These are phyloP conservation scores for Drosophila lini DNA, from an alignment of 1,140 invertebrate species.

Conservation along the genomic window DNA sequence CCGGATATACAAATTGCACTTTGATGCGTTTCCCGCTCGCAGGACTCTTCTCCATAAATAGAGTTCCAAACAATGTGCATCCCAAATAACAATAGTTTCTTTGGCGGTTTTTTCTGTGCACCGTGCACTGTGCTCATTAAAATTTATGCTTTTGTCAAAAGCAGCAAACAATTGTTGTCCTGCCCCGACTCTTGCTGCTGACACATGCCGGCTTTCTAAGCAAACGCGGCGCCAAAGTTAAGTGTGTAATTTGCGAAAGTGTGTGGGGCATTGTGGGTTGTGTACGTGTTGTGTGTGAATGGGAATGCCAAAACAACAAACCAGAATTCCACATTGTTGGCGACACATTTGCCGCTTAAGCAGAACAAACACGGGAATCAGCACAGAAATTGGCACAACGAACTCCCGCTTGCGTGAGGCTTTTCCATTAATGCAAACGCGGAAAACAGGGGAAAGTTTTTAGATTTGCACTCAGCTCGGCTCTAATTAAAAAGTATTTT, in stretches of 20 bases:
- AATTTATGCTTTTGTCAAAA: conserved; percentile 61
- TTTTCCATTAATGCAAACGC: conserved; percentile 56
- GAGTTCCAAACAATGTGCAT: conserved; percentile 57
- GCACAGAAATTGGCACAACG: conserved; percentile 69
- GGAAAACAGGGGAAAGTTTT: conserved; percentile 23
- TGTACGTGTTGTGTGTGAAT: conserved; percentile 20
- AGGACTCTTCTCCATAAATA: conserved; percentile 16
- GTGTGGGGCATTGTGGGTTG: conserved; percentile 25
- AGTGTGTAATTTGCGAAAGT: conserved; percentile 80
- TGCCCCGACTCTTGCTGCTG: conserved; percentile 52
- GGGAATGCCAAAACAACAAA: conserved; percentile 44
- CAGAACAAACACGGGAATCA: conserved; percentile 41
- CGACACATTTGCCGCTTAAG: conserved; percentile 63
- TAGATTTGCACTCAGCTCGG: conserved; percentile 18
- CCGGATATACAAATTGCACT: conserved; percentile 78
- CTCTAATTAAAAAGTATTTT: conserved; percentile 34
- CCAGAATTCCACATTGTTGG: conserved; percentile 58
- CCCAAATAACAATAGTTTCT: conserved; percentile 73
- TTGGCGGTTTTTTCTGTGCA: conserved; percentile 43
- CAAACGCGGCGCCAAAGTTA: conserved; percentile 53
- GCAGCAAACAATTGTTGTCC: conserved; percentile 20
- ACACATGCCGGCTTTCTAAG: conserved; percentile 61
- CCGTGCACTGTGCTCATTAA: conserved; percentile 69
- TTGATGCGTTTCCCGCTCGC: conserved; percentile 60
- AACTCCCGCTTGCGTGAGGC: conserved; percentile 51